Evolutionary conservation across 2,888 invertebrate genomes (phyloP).

Genomic region (Adineta ricciae): DNA sequence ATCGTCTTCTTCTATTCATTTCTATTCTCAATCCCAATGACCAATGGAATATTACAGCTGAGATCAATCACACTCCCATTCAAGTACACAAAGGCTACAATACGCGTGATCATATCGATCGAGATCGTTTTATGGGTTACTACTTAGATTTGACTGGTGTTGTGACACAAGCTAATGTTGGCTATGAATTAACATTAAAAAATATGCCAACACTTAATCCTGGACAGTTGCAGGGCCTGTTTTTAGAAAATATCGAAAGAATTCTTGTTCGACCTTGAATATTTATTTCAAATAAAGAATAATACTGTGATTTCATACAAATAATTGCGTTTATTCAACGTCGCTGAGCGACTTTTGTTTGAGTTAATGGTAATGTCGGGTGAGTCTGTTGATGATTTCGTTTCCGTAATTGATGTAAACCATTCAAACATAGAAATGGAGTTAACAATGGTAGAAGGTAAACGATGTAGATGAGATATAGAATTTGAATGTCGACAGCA

Average conservation of each 20-base stretch:
- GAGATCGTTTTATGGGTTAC: neutral
- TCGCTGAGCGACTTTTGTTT: no score
- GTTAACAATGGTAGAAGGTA: neutral
- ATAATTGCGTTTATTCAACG: no score
- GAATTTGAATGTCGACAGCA: neutral
- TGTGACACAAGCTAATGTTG: neutral
- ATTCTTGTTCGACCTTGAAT: neutral
- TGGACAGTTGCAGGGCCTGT: neutral
- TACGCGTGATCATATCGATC: neutral
- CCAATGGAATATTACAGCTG: neutral
- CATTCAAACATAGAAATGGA: neutral
- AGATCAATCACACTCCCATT: neutral
- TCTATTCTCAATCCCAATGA: neutral
- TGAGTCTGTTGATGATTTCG: no score
- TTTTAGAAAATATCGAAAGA: constrained; percentile 1
- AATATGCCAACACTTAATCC: neutral
- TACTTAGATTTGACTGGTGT: neutral
- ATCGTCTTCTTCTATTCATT: neutral
- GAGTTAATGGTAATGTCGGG: no score
- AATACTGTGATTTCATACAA: no score
- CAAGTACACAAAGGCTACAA: neutral
- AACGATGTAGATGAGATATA: neutral
- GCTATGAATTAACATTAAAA: neutral
- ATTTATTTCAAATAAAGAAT: no score
- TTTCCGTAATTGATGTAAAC: no score